Evolutionary conservation across 2,888 invertebrate genomes (phyloP).

Genomic region (Perithous albicinctus): DNA sequence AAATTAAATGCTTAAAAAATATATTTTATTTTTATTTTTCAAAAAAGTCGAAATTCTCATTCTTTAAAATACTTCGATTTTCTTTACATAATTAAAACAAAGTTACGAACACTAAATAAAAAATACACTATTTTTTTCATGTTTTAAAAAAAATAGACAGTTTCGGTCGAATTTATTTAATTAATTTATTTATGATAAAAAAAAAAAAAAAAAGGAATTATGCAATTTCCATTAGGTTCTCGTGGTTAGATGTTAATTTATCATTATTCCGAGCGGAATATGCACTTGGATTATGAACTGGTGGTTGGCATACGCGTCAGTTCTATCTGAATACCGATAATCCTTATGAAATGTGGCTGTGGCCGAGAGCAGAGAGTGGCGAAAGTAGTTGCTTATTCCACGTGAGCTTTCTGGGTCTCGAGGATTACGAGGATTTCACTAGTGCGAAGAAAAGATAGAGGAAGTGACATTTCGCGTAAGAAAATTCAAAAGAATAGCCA

Average conservation of each 20-base stretch:
- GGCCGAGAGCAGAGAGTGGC: conserved; percentile 3
- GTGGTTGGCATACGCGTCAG: not conserved
- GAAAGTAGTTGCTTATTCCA: conserved; percentile 28
- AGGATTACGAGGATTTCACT: conserved; percentile 30
- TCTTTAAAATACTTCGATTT: too few species aligned
- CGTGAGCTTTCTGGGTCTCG: conserved; percentile 32
- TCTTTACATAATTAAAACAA: too few species aligned
- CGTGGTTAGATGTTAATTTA: not conserved
- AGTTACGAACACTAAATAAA: too few species aligned
- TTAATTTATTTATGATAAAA: not conserved
- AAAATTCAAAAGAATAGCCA: conserved; percentile 10
- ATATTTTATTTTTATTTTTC: too few species aligned
- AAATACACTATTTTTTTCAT: too few species aligned
- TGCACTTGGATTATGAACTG: not conserved
- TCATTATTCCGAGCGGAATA: not conserved
- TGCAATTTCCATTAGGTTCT: not conserved
- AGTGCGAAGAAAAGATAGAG: conserved; percentile 28
- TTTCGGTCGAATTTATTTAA: too few species aligned
- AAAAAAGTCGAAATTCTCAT: too few species aligned
- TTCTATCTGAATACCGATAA: conserved; percentile 3
- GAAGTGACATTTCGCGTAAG: not conserved
- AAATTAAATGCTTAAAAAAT: too few species aligned
- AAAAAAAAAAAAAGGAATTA: not conserved
- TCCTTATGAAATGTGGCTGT: conserved; percentile 20
- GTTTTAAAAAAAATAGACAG: not conserved